Evolutionary conservation across 2,888 invertebrate genomes (phyloP).

Genomic region (Noctua pronuba): DNA sequence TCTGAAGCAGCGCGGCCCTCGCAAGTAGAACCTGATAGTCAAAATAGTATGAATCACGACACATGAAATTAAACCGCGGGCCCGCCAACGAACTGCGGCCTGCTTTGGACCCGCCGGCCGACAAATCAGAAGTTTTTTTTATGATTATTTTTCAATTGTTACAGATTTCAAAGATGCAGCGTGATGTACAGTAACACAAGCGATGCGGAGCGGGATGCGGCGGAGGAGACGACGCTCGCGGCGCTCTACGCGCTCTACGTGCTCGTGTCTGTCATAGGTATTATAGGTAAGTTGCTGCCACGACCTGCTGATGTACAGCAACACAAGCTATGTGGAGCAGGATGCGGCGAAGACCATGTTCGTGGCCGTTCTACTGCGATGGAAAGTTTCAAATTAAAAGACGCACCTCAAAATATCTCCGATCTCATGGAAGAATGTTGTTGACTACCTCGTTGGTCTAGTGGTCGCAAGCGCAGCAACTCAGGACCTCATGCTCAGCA

Average conservation of each 20-base stretch:
- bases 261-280: constrained; percentile 86
- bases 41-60: too few species aligned
- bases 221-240: constrained; percentile 78
- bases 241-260: constrained; percentile 85
- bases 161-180: constrained; percentile 80
- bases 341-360: constrained; percentile 75
- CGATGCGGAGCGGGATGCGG: constrained; percentile 71
- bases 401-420: too few species aligned
- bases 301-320: constrained; percentile 80
- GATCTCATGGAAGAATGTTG: too few species aligned
- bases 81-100: too few species aligned
- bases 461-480: too few species aligned
- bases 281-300: constrained; percentile 78
- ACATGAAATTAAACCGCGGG: too few species aligned
- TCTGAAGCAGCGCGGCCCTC: too few species aligned
- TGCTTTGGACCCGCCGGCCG: neutral
- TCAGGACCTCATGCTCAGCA: too few species aligned
- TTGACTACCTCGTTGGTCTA: too few species aligned
- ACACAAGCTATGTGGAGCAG: constrained; percentile 76
- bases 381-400: too few species aligned
- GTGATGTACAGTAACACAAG: constrained; percentile 86
- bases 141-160: constrained; percentile 58
- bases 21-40: too few species aligned
- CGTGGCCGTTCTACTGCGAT: constrained; percentile 71
- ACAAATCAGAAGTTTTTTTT: neutral